Evolutionary conservation across 64 coral and sea anemone species (phyloP).

Genomic region (Actinia tenebrosa): DNA sequence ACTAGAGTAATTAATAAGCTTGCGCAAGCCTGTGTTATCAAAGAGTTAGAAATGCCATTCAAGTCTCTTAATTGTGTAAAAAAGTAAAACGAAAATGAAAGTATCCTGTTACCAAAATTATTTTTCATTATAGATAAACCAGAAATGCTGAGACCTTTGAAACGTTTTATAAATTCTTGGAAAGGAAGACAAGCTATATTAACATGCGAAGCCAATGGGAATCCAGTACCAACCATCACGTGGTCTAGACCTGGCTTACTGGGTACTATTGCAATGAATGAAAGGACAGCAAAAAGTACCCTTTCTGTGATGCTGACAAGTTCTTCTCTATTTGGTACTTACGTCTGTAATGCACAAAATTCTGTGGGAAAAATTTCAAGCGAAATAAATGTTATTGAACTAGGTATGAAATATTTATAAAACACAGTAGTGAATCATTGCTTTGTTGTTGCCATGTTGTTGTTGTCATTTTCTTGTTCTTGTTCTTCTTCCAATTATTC

Average conservation of each 20-base stretch:
- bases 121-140: conserved; percentile 28
- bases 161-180: not conserved
- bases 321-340: conserved; percentile 23
- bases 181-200: conserved; percentile 6
- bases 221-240: conserved; percentile 37
- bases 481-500: no score
- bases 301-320: not conserved
- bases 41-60: no score
- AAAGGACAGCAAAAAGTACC: not conserved
- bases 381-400: not conserved
- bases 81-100: no score
- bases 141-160: not conserved
- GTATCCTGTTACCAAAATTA: no score
- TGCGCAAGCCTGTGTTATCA: no score
- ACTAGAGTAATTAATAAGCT: no score
- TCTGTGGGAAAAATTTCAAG: not conserved
- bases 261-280: not conserved
- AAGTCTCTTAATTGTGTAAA: no score
- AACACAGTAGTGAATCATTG: no score
- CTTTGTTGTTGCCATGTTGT: no score
- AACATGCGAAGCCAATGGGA: conserved; percentile 21
- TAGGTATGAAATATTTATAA: not conserved
- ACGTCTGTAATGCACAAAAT: conserved; percentile 30
- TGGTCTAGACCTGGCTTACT: conserved; percentile 22
- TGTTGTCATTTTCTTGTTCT: no score